Percentiles rank a stretch among this genome's conserved stretches.
These are phyloP conservation scores for Junco hyemalis DNA, from an alignment of 2,113 vertebrate species.

Conservation along the genomic window DNA sequence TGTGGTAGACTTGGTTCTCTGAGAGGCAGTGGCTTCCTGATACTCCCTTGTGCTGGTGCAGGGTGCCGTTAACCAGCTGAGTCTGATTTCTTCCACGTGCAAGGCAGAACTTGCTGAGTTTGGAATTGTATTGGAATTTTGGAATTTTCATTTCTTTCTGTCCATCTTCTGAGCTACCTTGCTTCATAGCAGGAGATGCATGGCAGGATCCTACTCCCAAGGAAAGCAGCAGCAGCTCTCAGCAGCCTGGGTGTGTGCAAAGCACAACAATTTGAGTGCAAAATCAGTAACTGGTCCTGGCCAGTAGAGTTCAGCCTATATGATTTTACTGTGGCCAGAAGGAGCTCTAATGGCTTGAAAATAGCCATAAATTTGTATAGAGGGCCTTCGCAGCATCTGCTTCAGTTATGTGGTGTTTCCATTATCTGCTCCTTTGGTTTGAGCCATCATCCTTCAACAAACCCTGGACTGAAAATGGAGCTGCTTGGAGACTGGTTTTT, in stretches of 20 bases:
- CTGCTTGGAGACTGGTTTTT: neutral
- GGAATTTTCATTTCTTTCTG: neutral
- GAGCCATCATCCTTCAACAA: neutral
- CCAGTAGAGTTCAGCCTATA: neutral
- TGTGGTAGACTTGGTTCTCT: neutral
- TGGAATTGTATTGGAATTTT: accelerated
- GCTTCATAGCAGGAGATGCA: neutral
- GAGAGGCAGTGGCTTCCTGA: neutral
- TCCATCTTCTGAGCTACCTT: neutral
- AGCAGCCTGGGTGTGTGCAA: neutral
- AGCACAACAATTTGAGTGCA: neutral
- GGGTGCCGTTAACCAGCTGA: neutral
- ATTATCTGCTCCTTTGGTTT: neutral
- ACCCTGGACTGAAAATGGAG: neutral
- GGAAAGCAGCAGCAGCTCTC: neutral
- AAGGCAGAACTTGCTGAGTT: neutral
- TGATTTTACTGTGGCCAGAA: neutral
- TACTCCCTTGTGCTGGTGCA: neutral
- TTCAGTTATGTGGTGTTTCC: neutral
- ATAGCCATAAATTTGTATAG: neutral
- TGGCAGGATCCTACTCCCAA: neutral
- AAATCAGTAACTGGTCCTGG: neutral
- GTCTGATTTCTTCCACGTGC: neutral
- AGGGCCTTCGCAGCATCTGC: neutral
- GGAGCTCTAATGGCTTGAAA: neutral